A percentile compares a stretch with the other conserved stretches of the same genome.
These are phyloP conservation scores for Neodiprion virginianus DNA, from an alignment of 1,140 invertebrate species.

Conservation along the genomic window DNA sequence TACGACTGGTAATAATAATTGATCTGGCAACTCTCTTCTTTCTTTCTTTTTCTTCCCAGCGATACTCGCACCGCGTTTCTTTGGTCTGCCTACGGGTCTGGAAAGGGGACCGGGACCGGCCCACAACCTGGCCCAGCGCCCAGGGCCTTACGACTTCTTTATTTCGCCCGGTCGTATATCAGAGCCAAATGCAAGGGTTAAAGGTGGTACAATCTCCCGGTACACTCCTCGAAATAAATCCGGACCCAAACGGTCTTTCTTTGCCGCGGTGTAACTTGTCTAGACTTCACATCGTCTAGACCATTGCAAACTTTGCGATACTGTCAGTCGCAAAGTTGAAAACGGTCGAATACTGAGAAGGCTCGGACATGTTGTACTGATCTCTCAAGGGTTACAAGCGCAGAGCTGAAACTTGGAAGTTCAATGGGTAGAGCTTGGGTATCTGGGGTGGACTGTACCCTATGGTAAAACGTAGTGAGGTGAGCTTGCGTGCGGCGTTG, in stretches of 20 bases:
- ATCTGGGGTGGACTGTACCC: no score
- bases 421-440: no score
- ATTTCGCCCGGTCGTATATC: slow-evolving; percentile 44
- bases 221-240: slow-evolving; percentile 30
- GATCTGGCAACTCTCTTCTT: slow-evolving; percentile 32
- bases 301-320: background rate
- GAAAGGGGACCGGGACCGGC: background rate
- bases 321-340: background rate
- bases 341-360: no score
- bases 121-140: slow-evolving; percentile 20
- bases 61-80: background rate
- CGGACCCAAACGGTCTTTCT: background rate
- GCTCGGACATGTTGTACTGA: no score
- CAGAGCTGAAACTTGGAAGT: no score
- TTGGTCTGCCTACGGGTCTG: slow-evolving; percentile 8
- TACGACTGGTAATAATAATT: slow-evolving; percentile 50
- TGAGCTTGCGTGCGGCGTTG: no score
- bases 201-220: slow-evolving; percentile 22
- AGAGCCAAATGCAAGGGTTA: slow-evolving; percentile 40
- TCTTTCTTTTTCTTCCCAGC: no score
- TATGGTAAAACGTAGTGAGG: no score
- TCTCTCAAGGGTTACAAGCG: no score
- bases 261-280: background rate
- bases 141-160: slow-evolving; percentile 44
- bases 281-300: background rate